Evolutionary conservation across 92 coral and sea anemone genomes (phyloP).

Genomic region (Actinernus sp.): DNA sequence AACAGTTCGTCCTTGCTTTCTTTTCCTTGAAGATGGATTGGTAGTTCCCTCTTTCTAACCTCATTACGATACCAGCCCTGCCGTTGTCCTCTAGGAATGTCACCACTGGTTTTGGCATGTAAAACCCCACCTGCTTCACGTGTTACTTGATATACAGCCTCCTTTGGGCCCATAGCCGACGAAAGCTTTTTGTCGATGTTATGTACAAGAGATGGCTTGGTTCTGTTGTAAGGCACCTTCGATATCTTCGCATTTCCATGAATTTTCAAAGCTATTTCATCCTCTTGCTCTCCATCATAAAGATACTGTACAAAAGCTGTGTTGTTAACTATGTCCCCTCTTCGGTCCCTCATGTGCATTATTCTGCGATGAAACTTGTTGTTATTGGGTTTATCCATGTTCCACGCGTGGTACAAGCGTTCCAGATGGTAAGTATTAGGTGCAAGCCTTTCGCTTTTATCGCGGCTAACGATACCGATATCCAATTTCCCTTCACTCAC

Average conservation of each 20-base stretch:
- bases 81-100: slow-evolving; percentile 33
- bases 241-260: slow-evolving; percentile 6
- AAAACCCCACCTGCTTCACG: slow-evolving; percentile 29
- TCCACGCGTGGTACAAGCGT: slow-evolving; percentile 45
- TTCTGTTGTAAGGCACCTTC: slow-evolving; percentile 9
- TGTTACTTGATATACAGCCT: slow-evolving; percentile 4
- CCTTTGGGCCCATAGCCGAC: slow-evolving; percentile 21
- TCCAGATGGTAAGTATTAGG: not conserved
- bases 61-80: slow-evolving; percentile 29
- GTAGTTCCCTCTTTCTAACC: slow-evolving; percentile 7
- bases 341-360: slow-evolving; percentile 23
- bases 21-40: slow-evolving; percentile 20
- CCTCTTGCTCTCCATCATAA: slow-evolving; percentile 7
- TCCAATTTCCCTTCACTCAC: too few species aligned
- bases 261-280: not conserved
- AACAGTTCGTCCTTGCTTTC: slow-evolving; percentile 33
- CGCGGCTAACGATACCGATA: too few species aligned
- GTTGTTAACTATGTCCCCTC: slow-evolving; percentile 19
- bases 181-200: slow-evolving; percentile 17
- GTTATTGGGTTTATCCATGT: not conserved
- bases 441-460: not conserved
- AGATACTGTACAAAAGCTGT: slow-evolving; percentile 14
- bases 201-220: slow-evolving; percentile 19
- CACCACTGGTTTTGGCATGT: slow-evolving; percentile 7
- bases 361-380: slow-evolving; percentile 40